A percentile compares a stretch with the other conserved stretches of the same genome.
phyloP scores from a whole-genome alignment of 2,888 invertebrate species.

The Neoaliturus tenellus region DNA sequence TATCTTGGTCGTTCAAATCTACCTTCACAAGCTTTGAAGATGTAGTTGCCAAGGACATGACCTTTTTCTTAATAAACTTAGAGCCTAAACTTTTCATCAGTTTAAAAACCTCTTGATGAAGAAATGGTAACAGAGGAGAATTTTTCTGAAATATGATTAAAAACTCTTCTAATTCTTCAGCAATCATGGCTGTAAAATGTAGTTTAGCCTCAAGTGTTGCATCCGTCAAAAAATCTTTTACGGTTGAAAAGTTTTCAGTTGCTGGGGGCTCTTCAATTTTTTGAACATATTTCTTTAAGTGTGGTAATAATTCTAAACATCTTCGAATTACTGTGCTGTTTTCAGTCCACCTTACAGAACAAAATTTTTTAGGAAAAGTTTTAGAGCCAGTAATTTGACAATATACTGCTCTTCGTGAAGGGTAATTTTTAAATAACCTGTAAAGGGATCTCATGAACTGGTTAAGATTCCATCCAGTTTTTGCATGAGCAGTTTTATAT shows the following conservation, averaged over 20 bases:
- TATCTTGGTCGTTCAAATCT: not conserved
- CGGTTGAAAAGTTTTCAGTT: not conserved
- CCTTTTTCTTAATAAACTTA: not conserved
- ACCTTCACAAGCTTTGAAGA: not conserved
- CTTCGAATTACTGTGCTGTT: not conserved
- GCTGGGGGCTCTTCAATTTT: not conserved
- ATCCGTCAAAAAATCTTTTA: not conserved
- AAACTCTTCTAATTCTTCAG: not conserved
- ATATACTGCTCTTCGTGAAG: not conserved
- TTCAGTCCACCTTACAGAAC: not conserved
- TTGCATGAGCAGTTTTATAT: not conserved
- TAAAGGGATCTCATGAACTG: not conserved
- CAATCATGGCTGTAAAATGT: not conserved
- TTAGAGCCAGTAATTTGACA: not conserved
- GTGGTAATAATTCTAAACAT: not conserved
- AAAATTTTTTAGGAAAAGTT: conserved; percentile 9
- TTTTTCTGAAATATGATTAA: not conserved
- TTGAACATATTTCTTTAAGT: not conserved
- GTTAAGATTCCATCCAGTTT: not conserved
- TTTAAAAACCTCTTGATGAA: not conserved
- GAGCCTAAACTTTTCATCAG: not conserved
- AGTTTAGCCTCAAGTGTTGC: not conserved
- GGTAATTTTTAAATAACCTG: not conserved
- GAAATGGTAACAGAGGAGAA: not conserved
- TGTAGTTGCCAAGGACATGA: not conserved